Conservation (phyloP, 2,888 invertebrate species). For the Apotomis turbidana region DNA sequence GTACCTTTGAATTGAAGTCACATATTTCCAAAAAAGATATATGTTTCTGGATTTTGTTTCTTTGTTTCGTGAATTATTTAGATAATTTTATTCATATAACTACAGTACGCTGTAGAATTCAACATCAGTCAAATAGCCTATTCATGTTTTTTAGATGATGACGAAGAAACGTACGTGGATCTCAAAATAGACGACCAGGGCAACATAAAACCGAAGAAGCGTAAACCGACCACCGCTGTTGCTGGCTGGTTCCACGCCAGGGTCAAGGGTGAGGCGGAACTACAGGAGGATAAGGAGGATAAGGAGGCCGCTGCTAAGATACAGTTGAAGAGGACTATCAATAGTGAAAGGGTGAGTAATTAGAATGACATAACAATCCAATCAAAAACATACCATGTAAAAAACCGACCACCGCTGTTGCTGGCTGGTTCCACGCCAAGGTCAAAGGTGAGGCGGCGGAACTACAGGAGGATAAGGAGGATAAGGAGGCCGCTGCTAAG, state of each 20-base stretch:
- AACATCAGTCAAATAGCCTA: too few species aligned
- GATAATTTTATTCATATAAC: too few species aligned
- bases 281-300: slow-evolving; percentile 51
- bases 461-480: slow-evolving; percentile 49
- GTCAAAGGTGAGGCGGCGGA: slow-evolving; percentile 50
- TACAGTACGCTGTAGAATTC: too few species aligned
- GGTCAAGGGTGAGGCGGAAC: slow-evolving; percentile 51
- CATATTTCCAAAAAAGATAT: too few species aligned
- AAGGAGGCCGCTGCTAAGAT: slow-evolving; percentile 67
- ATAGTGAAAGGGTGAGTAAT: slow-evolving; percentile 70
- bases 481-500: slow-evolving; percentile 63
- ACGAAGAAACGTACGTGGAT: slow-evolving; percentile 75
- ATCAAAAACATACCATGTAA: too few species aligned
- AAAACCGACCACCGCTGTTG: too few species aligned
- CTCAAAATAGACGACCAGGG: slow-evolving; percentile 73
- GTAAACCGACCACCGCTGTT: slow-evolving; percentile 46
- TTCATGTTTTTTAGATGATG: slow-evolving; percentile 46
- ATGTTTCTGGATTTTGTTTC: too few species aligned
- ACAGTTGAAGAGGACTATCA: slow-evolving; percentile 71
- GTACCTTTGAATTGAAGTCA: too few species aligned
- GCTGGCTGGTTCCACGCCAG: slow-evolving; percentile 72
- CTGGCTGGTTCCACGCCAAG: slow-evolving; percentile 72
- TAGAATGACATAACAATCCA: too few species aligned
- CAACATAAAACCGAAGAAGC: slow-evolving; percentile 68
- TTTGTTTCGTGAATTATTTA: too few species aligned